Conservation (phyloP, 2,797 vertebrate species). For the Silurus aristotelis region DNA sequence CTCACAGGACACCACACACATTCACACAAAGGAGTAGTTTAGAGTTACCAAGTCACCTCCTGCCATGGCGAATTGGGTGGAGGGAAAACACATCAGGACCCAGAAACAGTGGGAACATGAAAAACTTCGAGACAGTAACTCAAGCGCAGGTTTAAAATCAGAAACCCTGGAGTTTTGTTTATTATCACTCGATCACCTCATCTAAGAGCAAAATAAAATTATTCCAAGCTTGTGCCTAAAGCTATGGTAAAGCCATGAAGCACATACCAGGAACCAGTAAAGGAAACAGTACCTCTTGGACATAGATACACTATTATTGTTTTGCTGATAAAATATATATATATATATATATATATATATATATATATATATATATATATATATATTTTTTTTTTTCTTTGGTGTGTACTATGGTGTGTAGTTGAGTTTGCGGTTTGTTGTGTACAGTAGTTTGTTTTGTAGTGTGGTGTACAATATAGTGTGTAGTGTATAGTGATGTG, state of each 20-base stretch:
- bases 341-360: no score
- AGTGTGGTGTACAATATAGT: no score
- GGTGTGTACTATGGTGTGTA: no score
- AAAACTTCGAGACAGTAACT: background rate
- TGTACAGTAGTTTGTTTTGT: no score
- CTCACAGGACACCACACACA: background rate
- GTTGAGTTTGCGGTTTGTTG: no score
- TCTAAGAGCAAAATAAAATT: constrained; percentile 67
- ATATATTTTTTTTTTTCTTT: no score
- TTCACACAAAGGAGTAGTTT: background rate
- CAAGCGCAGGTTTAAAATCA: background rate
- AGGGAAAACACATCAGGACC: background rate
- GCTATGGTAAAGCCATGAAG: background rate
- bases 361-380: no score
- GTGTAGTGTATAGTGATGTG: no score
- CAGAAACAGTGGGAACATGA: background rate
- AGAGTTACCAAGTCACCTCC: background rate
- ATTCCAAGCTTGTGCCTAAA: constrained; percentile 60
- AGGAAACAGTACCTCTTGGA: background rate
- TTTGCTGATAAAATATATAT: no score
- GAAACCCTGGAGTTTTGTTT: background rate
- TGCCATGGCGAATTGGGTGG: background rate
- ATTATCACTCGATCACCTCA: background rate
- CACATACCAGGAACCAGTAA: background rate
- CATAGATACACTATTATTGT: no score